Evolutionary conservation across 2,113 vertebrate genomes (phyloP).

Genomic region (Myiopsitta monachus): DNA sequence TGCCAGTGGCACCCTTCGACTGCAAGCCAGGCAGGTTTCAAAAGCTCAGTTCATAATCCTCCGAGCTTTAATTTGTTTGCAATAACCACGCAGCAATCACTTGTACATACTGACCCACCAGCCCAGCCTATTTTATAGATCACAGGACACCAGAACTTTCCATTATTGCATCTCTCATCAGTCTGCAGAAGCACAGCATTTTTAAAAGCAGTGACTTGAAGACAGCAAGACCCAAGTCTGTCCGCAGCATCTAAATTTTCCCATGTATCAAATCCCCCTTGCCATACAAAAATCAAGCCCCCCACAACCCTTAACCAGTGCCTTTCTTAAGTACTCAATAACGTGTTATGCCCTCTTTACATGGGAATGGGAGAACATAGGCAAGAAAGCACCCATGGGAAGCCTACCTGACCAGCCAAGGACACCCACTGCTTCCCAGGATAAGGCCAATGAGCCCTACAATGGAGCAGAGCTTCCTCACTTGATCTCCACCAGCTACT

Average conservation of each 20-base stretch:
- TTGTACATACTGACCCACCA: neutral
- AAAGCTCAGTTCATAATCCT: neutral
- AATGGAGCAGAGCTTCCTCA: neutral
- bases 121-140: neutral
- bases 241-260: neutral
- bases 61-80: neutral
- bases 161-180: accelerated
- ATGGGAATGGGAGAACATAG: accelerated
- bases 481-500: neutral
- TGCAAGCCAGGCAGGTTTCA: neutral
- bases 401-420: neutral
- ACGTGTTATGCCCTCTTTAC: neutral
- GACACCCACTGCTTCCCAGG: neutral
- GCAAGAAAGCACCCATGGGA: neutral
- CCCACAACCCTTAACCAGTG: neutral
- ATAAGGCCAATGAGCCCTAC: accelerated
- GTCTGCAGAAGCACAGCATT: neutral
- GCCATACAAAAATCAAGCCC: accelerated
- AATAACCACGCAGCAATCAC: neutral
- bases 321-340: neutral
- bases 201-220: neutral
- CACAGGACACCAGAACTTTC: neutral
- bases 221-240: neutral
- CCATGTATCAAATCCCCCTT: neutral
- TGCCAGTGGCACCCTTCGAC: neutral